These are phyloP conservation scores for Dermatemys mawii DNA, from an alignment of 2,113 vertebrate species.

Conservation along the genomic window DNA sequence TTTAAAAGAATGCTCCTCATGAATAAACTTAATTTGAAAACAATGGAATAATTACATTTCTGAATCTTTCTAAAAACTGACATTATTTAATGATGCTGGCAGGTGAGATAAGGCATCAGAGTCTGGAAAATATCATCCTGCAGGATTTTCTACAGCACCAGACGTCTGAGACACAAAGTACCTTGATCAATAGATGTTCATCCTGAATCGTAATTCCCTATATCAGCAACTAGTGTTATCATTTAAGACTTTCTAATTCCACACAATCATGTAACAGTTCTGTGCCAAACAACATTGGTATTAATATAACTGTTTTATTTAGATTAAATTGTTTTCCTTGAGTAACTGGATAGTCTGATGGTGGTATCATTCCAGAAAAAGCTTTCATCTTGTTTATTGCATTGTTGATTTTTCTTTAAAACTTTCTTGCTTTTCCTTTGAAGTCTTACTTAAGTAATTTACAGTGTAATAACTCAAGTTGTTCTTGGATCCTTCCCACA, in stretches of 20 bases:
- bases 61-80: not conserved
- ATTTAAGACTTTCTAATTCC: not conserved
- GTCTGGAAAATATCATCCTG: not conserved
- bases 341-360: not conserved
- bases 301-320: not conserved
- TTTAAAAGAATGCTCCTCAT: not conserved
- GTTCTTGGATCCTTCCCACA: not conserved
- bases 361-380: not conserved
- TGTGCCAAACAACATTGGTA: not conserved
- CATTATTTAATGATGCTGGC: not conserved
- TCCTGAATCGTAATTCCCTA: not conserved
- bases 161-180: not conserved
- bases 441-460: not conserved
- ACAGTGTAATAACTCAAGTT: not conserved
- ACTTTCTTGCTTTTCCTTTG: not conserved
- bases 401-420: not conserved
- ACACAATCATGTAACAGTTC: not conserved
- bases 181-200: not conserved
- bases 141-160: not conserved
- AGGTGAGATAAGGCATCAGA: not conserved
- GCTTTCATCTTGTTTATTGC: not conserved
- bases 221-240: not conserved
- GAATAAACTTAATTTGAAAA: not conserved
- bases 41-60: slow-evolving; percentile 29
- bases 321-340: not conserved